Base-by-base conservation (phyloP, 1,140 invertebrate species). In the Ganaspis sp. region DNA sequence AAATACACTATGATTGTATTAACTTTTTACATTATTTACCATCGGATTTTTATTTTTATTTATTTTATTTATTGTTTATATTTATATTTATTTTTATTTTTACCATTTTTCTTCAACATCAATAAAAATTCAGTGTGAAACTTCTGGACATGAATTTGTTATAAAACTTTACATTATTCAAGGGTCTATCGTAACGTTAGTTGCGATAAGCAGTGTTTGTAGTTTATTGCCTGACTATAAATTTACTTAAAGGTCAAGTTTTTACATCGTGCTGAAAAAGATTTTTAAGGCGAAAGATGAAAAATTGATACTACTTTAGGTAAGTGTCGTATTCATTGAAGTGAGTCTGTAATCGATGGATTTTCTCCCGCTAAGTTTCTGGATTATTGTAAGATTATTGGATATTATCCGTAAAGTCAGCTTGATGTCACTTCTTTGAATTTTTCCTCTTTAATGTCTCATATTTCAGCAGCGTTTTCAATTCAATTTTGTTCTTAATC, bases 331-430 rank as follows among this genome's bases (percentile, higher is more conserved):
- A 29, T 29, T 29, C 23, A 29, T 64, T 29, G 9, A 29, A 64
- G 23, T 15, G 54, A 29, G 23, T 12, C 54, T 29, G 15, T 29
- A 64, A 23, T 23, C 19, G 53, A 23, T 9, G 53, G 53, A 23
- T 21, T 58, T n/a, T 9, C 23, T 29, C 54, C 1, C 26, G 26
- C 21, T 11, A 15, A 26, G 4, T 64, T n/a, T 15, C 23, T 64
- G 54, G 54, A 64, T 64, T 64, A 64, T 12, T 64, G 11, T 0
- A n/a, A 64, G 54, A 64, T 64, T 64, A 64, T 64, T 64, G 54
- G 12, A 26, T 23, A 29, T 64, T 64, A 64, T 23, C 54, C 11
- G 54, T 29, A 64, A 29, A 29, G 54, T 64, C 54, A 26, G 54
- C 23, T 64, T 29, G 26, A 64, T 64, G 54, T 12, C 23, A 29